phyloP scores from a whole-genome alignment of 30 jellyfish, hydroid and myxozoan species.

The Clytia hemisphaerica region DNA sequence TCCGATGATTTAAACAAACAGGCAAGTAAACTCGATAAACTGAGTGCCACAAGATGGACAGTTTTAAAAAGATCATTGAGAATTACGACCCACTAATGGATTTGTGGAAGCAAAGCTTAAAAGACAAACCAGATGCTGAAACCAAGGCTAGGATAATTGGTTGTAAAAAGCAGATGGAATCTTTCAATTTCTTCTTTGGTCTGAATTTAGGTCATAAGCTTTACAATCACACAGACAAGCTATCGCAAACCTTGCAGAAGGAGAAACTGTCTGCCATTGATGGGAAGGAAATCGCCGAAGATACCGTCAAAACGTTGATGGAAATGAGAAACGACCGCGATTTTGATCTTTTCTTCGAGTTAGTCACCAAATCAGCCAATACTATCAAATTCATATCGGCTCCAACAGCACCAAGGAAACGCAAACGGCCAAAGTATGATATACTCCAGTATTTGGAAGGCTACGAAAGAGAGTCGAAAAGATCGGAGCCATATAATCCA shows the following conservation, averaged over 20 bases:
- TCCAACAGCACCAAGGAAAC: too few relatives aligned
- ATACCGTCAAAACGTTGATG: background rate
- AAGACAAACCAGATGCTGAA: too few relatives aligned
- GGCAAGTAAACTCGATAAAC: too few relatives aligned
- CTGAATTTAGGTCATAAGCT: slow-evolving; percentile 36
- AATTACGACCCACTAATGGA: too few relatives aligned
- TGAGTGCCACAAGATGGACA: too few relatives aligned
- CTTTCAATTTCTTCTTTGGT: slow-evolving; percentile 24
- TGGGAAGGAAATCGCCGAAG: slow-evolving; percentile 28
- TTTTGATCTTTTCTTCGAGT: too few relatives aligned
- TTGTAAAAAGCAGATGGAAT: slow-evolving; percentile 26
- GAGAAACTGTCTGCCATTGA: slow-evolving; percentile 27
- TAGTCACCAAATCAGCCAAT: too few relatives aligned
- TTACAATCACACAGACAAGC: slow-evolving; percentile 33
- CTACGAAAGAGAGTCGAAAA: background rate
- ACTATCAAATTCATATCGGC: too few relatives aligned
- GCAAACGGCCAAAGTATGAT: slow-evolving; percentile 18
- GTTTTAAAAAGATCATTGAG: slow-evolving; percentile 23
- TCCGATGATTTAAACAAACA: too few relatives aligned
- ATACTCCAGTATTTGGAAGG: background rate
- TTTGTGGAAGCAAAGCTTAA: background rate
- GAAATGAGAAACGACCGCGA: too few relatives aligned
- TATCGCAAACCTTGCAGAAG: slow-evolving; percentile 39
- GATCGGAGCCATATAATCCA: background rate
- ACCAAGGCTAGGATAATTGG: background rate